These are phyloP conservation scores for Caranx ignobilis DNA, from an alignment of 2,113 vertebrate species.

Conservation along the genomic window DNA sequence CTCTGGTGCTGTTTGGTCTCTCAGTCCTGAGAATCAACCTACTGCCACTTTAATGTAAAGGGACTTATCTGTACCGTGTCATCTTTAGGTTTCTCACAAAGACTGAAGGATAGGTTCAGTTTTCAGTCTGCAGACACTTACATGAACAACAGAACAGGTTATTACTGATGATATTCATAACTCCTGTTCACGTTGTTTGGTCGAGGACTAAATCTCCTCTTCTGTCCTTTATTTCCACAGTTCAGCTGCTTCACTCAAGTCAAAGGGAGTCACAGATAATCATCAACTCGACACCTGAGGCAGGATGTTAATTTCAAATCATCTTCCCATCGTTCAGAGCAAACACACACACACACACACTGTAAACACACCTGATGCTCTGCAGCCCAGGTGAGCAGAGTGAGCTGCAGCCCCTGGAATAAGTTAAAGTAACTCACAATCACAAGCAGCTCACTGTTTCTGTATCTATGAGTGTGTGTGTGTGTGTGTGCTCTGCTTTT, in stretches of 20 bases:
- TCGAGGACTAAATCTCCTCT: not conserved
- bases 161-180: not conserved
- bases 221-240: too few species aligned
- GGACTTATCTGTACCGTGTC: not conserved
- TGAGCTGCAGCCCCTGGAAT: too few species aligned
- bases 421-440: too few species aligned
- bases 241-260: too few species aligned
- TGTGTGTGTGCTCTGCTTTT: too few species aligned
- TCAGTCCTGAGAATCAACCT: not conserved
- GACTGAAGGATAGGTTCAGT: not conserved
- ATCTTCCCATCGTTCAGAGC: too few species aligned
- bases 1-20: not conserved
- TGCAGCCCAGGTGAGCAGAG: too few species aligned
- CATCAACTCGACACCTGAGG: not conserved
- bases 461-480: too few species aligned
- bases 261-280: not conserved
- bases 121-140: not conserved
- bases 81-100: not conserved
- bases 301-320: too few species aligned
- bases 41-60: not conserved
- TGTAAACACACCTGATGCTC: too few species aligned
- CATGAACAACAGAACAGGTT: not conserved
- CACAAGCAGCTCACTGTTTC: too few species aligned
- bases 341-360: too few species aligned
- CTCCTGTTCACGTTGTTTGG: not conserved